A percentile compares a stretch with the other conserved stretches of the same genome.
phyloP scores from a whole-genome alignment of 2,797 vertebrate genomes.

The Schizothorax lantsangensis region DNA sequence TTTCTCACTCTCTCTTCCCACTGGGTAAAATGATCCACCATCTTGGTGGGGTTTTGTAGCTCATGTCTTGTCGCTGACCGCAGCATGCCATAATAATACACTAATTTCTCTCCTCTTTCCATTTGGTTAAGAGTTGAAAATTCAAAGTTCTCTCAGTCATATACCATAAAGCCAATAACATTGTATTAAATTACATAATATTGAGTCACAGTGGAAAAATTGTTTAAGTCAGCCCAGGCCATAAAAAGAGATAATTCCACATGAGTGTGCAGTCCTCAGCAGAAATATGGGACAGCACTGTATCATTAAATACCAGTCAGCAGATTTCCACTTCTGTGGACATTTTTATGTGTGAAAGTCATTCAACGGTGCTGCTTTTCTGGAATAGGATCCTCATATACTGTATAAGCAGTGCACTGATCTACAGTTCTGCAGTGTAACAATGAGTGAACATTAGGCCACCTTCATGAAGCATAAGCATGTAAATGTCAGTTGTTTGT shows the following conservation, averaged over 20 bases:
- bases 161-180: constrained; percentile 45
- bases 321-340: constrained; percentile 44
- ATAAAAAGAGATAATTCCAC: constrained; percentile 43
- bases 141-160: not conserved
- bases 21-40: not conserved
- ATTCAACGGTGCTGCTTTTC: constrained; percentile 2
- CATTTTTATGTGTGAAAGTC: constrained; percentile 48
- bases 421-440: constrained; percentile 2
- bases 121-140: not conserved
- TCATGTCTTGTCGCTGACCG: not conserved
- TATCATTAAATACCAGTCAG: constrained; percentile 49
- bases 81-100: not conserved
- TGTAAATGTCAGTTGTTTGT: not conserved
- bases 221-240: constrained; percentile 19
- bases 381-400: not conserved
- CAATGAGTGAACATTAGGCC: not conserved
- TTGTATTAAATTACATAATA: constrained; percentile 48
- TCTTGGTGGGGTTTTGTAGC: constrained; percentile 12
- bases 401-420: not conserved
- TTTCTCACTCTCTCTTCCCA: not conserved
- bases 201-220: constrained; percentile 49
- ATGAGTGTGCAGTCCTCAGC: constrained; percentile 52
- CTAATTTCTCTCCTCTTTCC: constrained; percentile 19
- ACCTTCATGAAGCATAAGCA: not conserved
- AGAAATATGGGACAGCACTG: constrained; percentile 49